Conservation (phyloP, 2,797 vertebrate species). For the Anolis apletophallus region DNA sequence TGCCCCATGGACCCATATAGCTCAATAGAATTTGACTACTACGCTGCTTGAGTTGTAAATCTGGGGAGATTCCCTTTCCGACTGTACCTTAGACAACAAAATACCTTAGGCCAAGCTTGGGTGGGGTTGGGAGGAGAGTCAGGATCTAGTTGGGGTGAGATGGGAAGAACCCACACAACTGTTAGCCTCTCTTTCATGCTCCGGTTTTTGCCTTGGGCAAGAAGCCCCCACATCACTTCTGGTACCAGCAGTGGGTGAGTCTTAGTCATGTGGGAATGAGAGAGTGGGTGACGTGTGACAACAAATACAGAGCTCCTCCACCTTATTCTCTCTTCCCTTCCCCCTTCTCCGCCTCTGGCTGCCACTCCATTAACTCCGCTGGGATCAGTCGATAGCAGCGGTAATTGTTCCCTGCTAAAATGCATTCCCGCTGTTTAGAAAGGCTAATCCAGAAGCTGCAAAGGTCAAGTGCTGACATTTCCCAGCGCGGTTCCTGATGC, state of each 20-base stretch:
- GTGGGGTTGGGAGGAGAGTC: neutral
- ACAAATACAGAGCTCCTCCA: constrained; percentile 13
- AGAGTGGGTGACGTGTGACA: constrained; percentile 8
- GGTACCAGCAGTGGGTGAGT: neutral
- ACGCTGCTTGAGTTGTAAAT: neutral
- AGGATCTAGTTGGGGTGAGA: neutral
- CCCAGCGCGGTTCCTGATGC: constrained; percentile 47
- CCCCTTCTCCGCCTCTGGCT: constrained; percentile 35
- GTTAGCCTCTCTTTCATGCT: neutral
- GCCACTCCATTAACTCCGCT: constrained; percentile 65
- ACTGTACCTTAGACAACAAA: neutral
- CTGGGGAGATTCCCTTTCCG: neutral
- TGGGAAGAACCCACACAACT: neutral
- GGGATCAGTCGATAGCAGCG: constrained; percentile 64
- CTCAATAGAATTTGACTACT: neutral
- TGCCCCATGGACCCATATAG: neutral
- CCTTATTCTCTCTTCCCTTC: constrained; percentile 14
- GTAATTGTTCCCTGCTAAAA: constrained; percentile 67
- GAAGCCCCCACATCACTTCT: neutral
- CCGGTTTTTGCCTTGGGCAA: neutral
- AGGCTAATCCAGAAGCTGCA: constrained; percentile 64
- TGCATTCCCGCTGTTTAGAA: constrained; percentile 65
- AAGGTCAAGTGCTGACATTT: constrained; percentile 68
- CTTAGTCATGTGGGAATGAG: neutral
- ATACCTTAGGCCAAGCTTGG: neutral